A percentile compares a stretch with the other conserved stretches of the same genome.
Evolutionary conservation across 2,797 vertebrate species (phyloP).

Genomic region (Syndactyla subalaris): DNA sequence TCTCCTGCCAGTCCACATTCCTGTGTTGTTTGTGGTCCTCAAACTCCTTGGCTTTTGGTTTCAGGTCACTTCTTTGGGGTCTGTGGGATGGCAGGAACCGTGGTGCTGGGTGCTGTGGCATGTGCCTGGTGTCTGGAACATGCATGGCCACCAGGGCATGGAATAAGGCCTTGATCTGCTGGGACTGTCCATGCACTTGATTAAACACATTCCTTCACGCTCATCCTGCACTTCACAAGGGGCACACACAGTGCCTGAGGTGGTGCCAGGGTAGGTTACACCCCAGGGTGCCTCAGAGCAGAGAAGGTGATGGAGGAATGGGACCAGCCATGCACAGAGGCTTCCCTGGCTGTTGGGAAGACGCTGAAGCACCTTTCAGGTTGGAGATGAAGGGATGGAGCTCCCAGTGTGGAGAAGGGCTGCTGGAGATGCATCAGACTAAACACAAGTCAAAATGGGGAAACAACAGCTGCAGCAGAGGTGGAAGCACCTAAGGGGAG

Average conservation of each 20-base stretch:
- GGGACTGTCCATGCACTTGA: background rate
- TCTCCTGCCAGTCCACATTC: background rate
- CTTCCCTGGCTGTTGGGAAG: background rate
- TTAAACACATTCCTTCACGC: background rate
- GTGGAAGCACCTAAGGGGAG: background rate
- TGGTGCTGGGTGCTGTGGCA: rapidly evolving
- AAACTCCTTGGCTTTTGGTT: background rate
- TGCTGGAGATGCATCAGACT: background rate
- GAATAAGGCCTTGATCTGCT: background rate
- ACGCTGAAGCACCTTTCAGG: background rate
- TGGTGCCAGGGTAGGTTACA: background rate
- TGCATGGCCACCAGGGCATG: rapidly evolving
- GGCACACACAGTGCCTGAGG: rapidly evolving
- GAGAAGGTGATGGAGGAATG: background rate
- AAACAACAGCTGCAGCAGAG: background rate
- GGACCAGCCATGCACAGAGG: rapidly evolving
- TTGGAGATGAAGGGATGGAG: background rate
- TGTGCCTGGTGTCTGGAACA: background rate
- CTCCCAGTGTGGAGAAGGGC: background rate
- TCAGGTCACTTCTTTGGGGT: background rate
- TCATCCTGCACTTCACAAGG: background rate
- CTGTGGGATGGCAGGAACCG: background rate
- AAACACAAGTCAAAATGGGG: background rate
- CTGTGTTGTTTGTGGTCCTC: background rate
- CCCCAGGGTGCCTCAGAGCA: rapidly evolving